Evolutionary conservation across 1,140 invertebrate genomes (phyloP), one percentile per base, ranked within the genome.

Genomic region (Lethocerus indicus): DNA sequence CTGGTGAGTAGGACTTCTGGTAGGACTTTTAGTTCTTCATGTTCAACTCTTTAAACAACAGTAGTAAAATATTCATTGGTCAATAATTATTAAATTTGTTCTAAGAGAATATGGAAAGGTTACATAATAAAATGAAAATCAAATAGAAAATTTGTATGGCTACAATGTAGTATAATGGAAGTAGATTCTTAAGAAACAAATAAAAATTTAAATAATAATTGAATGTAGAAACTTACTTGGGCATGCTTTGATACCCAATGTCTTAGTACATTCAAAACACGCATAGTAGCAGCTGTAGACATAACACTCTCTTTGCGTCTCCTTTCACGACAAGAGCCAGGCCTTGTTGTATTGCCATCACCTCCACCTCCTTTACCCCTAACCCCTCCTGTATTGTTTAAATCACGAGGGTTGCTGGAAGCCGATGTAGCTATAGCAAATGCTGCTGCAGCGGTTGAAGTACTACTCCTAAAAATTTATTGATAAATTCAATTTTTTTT

Each of bases 341-440:
- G 64, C 43, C 64, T 65, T 47, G 63, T 60, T 21, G 57, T 58
- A 48, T 37, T 49, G 23, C 40, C 47, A 16, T 26, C 48, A n/a
- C 37, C 39, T 16, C 29, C 58, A 54, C 6, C 49, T 51, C 20
- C 63, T 62, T 6, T 44, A 49, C 37, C 47, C 51, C 45, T 56
- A 47, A 24, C 26, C 61, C 28, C 67, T 2, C 12, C 27, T 16
- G 27, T 39, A 29, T 26, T 37, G n/a, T 24, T 42, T 14, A 21
- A 64, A 60, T 81, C 78, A 0, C 79, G 66, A 1, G 83, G 83
- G 60, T 87, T 88, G 44, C 81, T 85, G 0, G 82, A 86, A 0
- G 83, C 89, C 6, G 87, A 89, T 0, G 87, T 92, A 1, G 88
- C 89, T 9, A 87, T 87, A 5, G 90, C 90, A 67, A 93, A 94